A percentile compares a stretch with the other conserved stretches of the same genome.
Evolutionary conservation across 2,797 vertebrate species (phyloP).

Genomic region (Melanotaenia nigrans): DNA sequence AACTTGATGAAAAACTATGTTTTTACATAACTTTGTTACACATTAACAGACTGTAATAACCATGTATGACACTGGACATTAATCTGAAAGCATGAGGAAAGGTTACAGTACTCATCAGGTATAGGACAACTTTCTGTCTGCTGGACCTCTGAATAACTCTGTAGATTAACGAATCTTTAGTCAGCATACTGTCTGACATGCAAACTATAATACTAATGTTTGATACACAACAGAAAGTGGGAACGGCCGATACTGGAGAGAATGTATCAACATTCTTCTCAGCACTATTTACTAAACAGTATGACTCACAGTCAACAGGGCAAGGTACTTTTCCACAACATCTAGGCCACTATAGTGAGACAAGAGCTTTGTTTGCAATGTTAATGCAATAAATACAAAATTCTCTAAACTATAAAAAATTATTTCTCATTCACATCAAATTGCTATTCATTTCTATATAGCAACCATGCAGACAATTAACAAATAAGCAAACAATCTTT

Average conservation of each 20-base stretch:
- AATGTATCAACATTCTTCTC: slow-evolving; percentile 35
- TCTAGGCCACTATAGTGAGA: slow-evolving; percentile 10
- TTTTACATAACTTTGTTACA: slow-evolving; percentile 30
- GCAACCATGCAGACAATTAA: slow-evolving; percentile 16
- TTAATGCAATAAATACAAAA: slow-evolving; percentile 2
- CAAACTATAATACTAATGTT: slow-evolving; percentile 37
- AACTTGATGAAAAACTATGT: slow-evolving; percentile 12
- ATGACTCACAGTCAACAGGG: slow-evolving; percentile 27
- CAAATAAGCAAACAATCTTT: slow-evolving; percentile 1
- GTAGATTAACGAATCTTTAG: slow-evolving; percentile 37
- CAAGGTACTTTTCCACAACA: slow-evolving; percentile 52
- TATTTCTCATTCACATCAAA: background rate
- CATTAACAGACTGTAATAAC: background rate
- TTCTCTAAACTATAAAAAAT: background rate
- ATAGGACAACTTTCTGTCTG: slow-evolving; percentile 34
- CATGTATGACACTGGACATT: slow-evolving; percentile 1
- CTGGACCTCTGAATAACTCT: slow-evolving; percentile 17
- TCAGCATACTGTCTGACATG: slow-evolving; percentile 27
- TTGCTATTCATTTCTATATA: slow-evolving; percentile 11
- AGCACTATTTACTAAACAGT: slow-evolving; percentile 62
- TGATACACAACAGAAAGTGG: slow-evolving; percentile 17
- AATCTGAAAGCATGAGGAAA: background rate
- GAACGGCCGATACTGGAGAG: slow-evolving; percentile 11
- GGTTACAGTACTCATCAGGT: slow-evolving; percentile 10
- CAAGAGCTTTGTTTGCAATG: slow-evolving; percentile 6